phyloP scores from a whole-genome alignment of 2,888 invertebrate genomes.

The Troides oblongomaculatus region DNA sequence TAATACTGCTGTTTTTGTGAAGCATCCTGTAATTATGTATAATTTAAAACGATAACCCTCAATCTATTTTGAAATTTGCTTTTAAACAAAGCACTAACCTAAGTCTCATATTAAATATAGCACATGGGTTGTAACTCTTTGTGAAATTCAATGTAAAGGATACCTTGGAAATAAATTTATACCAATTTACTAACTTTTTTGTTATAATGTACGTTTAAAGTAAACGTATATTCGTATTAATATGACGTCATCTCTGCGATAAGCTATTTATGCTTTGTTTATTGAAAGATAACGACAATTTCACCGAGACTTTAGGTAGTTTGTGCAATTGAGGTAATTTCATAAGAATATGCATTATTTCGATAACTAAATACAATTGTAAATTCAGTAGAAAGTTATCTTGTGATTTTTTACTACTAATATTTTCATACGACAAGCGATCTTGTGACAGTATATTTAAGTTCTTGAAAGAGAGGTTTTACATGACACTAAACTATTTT shows the following conservation, averaged over 20 bases:
- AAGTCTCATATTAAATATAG: not conserved
- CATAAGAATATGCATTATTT: not conserved
- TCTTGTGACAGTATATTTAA: too few relatives aligned
- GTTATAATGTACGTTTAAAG: too few relatives aligned
- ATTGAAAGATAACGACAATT: slow-evolving; percentile 8
- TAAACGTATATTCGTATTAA: slow-evolving; percentile 7
- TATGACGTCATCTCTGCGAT: slow-evolving; percentile 14
- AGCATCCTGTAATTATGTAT: slow-evolving; percentile 13
- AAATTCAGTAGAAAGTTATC: too few relatives aligned
- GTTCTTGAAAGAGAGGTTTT: too few relatives aligned
- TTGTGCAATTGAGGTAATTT: slow-evolving; percentile 15
- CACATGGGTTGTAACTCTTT: not conserved
- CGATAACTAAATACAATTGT: too few relatives aligned
- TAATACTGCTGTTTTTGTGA: slow-evolving; percentile 5
- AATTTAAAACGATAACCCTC: slow-evolving; percentile 17
- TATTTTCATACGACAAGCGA: too few relatives aligned
- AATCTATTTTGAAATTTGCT: not conserved
- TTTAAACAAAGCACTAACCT: not conserved
- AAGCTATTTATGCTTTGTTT: slow-evolving; percentile 7
- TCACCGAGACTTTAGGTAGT: not conserved
- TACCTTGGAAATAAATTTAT: not conserved
- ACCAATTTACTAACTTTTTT: too few relatives aligned
- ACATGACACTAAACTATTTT: too few relatives aligned
- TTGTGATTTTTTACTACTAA: too few relatives aligned
- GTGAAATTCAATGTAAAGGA: too few relatives aligned